Evolutionary conservation across 2,888 invertebrate species (phyloP), one percentile per base, ranked within the genome.

Genomic region (Nipponacmea schrenckii): DNA sequence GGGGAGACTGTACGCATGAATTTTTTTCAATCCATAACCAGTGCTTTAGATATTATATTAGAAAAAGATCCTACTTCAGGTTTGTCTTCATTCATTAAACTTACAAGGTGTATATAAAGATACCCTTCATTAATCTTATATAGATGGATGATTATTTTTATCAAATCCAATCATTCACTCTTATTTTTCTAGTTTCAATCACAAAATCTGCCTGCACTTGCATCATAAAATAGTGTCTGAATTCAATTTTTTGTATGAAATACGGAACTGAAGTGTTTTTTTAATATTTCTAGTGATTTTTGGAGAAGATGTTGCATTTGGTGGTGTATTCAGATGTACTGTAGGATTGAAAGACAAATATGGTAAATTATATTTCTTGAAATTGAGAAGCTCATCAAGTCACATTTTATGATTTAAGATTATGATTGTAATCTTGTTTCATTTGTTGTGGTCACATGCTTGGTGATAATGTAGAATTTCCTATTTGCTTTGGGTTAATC

Each of bases 301-400:
- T 87, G 99, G 99, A 0, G 99, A 99, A 90, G 99, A 99, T 90
- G 97, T 99, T 0, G 97, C 94, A 0, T 99, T 99, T 87, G 99
- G 99, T 46, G 99, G 99, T 2, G 99, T 99, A 0, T 99, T 99
- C 89, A 92, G 98, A 62, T 99, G 98, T 89, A 95, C 97, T 0
- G 90, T 97, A 50, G 96, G 96, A 12, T 91, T 99, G 62, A 95
- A 96, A 89, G 94, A 96, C 62, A 97, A 97, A 88, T 97, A 95
- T 87, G 98, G 98, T 73, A 80, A 76, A 83, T 74, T 8, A 50
- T 39, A 39, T 5, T 39, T 39, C 1, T 39, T 39, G 15, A 2
- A 31, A 46, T 10, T n/a, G 8, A 17, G 7, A 14, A 20, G 20
- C 8, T 62, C 1, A 26, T 44, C 15, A 39, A 20, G n/a, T 15